Percentiles rank a stretch among this genome's conserved stretches.
phyloP scores from a whole-genome alignment of 1,140 invertebrate species.

The Bombus polaris region DNA sequence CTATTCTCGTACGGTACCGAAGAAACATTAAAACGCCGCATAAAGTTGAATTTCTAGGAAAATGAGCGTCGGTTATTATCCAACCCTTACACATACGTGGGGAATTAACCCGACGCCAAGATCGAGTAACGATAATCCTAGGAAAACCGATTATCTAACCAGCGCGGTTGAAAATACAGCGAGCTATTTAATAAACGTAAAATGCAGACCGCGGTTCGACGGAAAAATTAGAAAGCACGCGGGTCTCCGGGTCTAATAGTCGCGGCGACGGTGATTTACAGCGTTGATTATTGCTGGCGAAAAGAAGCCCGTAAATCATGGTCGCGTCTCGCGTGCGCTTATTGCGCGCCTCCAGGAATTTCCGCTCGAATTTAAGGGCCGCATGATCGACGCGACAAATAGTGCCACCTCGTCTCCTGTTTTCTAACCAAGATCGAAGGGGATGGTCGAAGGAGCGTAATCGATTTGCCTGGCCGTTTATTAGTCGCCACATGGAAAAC shows the following conservation, averaged over 20 bases:
- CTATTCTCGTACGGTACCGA: background rate
- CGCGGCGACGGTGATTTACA: conserved; percentile 32
- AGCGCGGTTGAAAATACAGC: background rate
- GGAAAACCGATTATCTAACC: background rate
- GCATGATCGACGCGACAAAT: background rate
- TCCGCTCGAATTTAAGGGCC: conserved; percentile 21
- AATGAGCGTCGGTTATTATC: background rate
- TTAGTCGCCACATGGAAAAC: background rate
- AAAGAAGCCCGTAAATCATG: conserved; percentile 43
- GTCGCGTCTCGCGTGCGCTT: conserved; percentile 41
- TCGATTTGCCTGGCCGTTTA: background rate
- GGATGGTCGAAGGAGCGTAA: background rate
- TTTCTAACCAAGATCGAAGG: no score
- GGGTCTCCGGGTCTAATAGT: conserved; percentile 13
- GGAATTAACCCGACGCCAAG: background rate
- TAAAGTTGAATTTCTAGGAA: background rate
- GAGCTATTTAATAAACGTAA: conserved; percentile 31
- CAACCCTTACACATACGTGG: background rate
- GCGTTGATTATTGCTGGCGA: conserved; percentile 41
- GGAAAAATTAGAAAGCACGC: conserved; percentile 39
- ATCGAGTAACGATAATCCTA: background rate
- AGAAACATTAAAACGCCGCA: no score
- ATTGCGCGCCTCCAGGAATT: conserved; percentile 30
- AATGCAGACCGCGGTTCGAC: background rate
- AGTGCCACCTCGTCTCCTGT: background rate